phyloP scores from a whole-genome alignment of 2,888 invertebrate species.

The Synergus japonicus region DNA sequence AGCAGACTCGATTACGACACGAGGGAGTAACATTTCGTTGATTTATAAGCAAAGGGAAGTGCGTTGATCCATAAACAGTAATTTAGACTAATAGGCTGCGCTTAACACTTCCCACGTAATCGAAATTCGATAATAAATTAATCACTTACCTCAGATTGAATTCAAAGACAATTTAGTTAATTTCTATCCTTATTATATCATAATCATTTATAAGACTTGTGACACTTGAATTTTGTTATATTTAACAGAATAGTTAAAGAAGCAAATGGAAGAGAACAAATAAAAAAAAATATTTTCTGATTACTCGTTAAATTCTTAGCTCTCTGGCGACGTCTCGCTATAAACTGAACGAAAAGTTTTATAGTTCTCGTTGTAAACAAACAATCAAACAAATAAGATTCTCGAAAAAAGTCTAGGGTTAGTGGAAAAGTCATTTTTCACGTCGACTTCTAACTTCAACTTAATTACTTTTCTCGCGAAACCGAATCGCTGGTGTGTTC shows the following conservation, averaged over 20 bases:
- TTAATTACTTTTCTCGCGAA: not conserved
- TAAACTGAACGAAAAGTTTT: not conserved
- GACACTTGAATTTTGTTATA: too few relatives aligned
- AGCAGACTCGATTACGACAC: not conserved
- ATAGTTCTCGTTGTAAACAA: not conserved
- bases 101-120: not conserved
- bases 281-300: too few relatives aligned
- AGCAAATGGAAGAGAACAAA: too few relatives aligned
- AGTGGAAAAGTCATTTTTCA: not conserved
- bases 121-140: slow-evolving; percentile 11
- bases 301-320: not conserved
- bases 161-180: not conserved
- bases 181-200: not conserved
- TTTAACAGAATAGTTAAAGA: not conserved
- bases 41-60: not conserved
- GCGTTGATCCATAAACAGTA: slow-evolving; percentile 16
- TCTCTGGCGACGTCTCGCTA: not conserved
- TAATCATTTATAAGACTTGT: too few relatives aligned
- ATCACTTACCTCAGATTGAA: not conserved
- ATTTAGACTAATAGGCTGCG: slow-evolving; percentile 12
- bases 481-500: not conserved
- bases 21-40: not conserved
- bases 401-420: not conserved
- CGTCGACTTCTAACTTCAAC: not conserved
- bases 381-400: not conserved